Evolutionary conservation across 2,888 invertebrate species (phyloP), one percentile per base, ranked within the genome.

Genomic region (Cyrtodaria siliqua): DNA sequence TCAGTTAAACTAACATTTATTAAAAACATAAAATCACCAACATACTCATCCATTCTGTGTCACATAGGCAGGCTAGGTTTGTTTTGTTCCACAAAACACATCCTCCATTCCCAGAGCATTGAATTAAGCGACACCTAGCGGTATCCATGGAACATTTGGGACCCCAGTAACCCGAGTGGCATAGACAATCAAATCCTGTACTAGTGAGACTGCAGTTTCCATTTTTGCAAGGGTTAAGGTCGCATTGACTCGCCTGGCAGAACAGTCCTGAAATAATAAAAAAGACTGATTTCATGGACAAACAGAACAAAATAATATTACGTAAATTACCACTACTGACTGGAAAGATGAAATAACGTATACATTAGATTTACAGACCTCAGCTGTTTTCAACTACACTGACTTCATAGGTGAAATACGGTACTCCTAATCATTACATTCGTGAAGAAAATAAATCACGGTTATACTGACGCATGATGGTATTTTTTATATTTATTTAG

Each of bases 1-100:
- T n/a, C n/a, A n/a, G n/a, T n/a, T n/a, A n/a, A n/a, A n/a, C n/a
- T n/a, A n/a, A n/a, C n/a, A n/a, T n/a, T n/a, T n/a, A n/a, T n/a
- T n/a, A n/a, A n/a, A n/a, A n/a, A n/a, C n/a, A n/a, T n/a, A n/a
- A n/a, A n/a, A n/a, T n/a, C n/a, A n/a, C n/a, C n/a, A n/a, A n/a
- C n/a, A n/a, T n/a, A n/a, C n/a, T n/a, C 90, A 95, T 95, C 95
- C 95, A 96, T 93, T 96, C 96, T 0, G 96, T 96, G 88, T 96
- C 95, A 90, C 97, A 95, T 83, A 95, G 94, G 90, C 97, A 97
- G 68, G 95, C 93, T 89, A 95, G 96, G 0, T 94, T 94, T 23
- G 67, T 66, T 38, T 91, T 90, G 60, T 90, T 90, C 4, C 12
- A 14, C n/a, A 47, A 42, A 14, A 95, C 93, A 90, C 97, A 97